Percentiles rank a stretch among this genome's conserved stretches.
phyloP scores from a whole-genome alignment of 2,888 invertebrate species.

The Cerceris rybyensis region DNA sequence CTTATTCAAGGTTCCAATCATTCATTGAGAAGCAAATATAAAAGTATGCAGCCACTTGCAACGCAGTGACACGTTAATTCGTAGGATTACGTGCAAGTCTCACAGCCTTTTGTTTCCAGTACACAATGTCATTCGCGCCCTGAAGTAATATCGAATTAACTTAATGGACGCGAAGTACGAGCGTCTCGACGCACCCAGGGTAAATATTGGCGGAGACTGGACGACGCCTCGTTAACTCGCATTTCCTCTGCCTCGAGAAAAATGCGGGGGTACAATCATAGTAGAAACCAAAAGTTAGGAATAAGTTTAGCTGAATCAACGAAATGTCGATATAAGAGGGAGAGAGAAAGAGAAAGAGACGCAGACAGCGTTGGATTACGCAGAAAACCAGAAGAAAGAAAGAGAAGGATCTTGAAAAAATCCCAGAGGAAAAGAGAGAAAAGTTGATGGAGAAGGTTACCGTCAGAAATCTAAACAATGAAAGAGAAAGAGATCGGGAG shows the following conservation, averaged over 20 bases:
- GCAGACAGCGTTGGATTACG: too few relatives aligned
- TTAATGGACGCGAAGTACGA: slow-evolving; percentile 61
- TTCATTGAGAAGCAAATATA: too few relatives aligned
- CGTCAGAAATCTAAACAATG: too few relatives aligned
- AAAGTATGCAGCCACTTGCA: neutral
- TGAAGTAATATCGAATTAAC: slow-evolving; percentile 61
- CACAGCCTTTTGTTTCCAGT: slow-evolving; percentile 10
- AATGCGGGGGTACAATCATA: slow-evolving; percentile 29
- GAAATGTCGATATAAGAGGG: too few relatives aligned
- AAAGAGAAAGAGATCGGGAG: too few relatives aligned
- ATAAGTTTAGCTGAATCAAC: slow-evolving; percentile 39
- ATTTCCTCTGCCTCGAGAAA: slow-evolving; percentile 27
- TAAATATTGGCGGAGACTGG: slow-evolving; percentile 58
- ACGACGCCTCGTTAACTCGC: slow-evolving; percentile 53
- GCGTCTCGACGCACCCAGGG: slow-evolving; percentile 55
- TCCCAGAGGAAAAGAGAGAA: too few relatives aligned
- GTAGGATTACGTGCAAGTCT: neutral
- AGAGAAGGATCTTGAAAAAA: too few relatives aligned
- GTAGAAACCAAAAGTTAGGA: slow-evolving; percentile 54
- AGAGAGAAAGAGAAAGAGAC: too few relatives aligned
- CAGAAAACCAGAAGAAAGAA: too few relatives aligned
- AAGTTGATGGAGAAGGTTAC: too few relatives aligned
- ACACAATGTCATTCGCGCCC: slow-evolving; percentile 28
- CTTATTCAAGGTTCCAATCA: too few relatives aligned
- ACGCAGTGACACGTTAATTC: neutral